Base-by-base conservation (phyloP, 2,797 vertebrate species). In the Galagoides demidoff region DNA sequence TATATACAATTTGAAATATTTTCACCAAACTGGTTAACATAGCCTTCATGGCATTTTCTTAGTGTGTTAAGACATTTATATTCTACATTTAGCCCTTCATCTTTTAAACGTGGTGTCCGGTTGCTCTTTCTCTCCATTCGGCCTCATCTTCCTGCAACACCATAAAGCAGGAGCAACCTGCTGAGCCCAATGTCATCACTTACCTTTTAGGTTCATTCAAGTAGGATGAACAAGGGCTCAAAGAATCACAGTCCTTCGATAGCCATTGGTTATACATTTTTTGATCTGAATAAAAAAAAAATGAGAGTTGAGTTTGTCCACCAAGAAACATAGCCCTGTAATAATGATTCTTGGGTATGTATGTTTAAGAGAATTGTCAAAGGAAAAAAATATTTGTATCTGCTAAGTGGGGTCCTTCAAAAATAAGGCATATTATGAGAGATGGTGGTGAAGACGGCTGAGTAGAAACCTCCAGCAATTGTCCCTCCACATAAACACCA, bases 251-350 rank as follows among this genome's bases (percentile, higher is more conserved):
- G 52, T 34, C 20, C 52, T 86, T 39, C 89, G 79, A 34, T 66
- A 92, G 34, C 17, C 29, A 85, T 6, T 55, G 66, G 31, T 37
- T 92, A 64, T 76, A 92, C 3, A 66, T 52, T 64, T 90, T 73
- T 77, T 81, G 31, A 27, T 55, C 31, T 87, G 83, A 95, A 90
- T 45, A 23, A 61, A 63, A 43, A 96, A 94, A 95, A 85, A 74
- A 37, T 34, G 43, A 85, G 88, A 55, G 25, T 70, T 95, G 22
- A 10, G 61, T 83, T 84, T 90, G 64, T 92, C 43, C 61, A 87
- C 52, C 77, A 90, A 81, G 76, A 90, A 95, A 93, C 87, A 89
- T 13, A 96, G 82, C 4, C 13, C 66, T 71, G 1, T 71, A 86
- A 85, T 29, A 19, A 61, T 37, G 76, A 71, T 70, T 45, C 37